Evolutionary conservation across 2,113 vertebrate species (phyloP), one percentile per base, ranked within the genome.

Genomic region (Phylloscopus trochiloides): DNA sequence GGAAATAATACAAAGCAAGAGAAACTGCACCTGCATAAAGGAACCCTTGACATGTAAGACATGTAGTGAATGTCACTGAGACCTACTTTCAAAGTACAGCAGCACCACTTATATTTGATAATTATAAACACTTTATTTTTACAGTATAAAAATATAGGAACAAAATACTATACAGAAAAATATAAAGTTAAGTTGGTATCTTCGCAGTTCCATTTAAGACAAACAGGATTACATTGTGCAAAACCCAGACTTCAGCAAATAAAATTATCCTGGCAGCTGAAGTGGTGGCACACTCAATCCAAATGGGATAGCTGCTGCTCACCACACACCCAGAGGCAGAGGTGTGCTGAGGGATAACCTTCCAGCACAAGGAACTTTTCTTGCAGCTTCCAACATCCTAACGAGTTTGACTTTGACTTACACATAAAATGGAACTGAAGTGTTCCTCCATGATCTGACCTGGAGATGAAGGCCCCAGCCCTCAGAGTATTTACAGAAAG

Each of bases 111-210:
- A 4, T 16, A 85, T 40, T 52, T 68, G 28, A 36, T 61, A 93
- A 93, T 43, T 52, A 79, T n/a, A 70, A 95, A 95, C 28, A 13
- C 36, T 98, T 98, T 98, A 98, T 98, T 98, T 96, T 90, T 74
- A 79, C 51, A 81, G 61, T 75, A 84, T 87, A 96, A 97, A 98
- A 97, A 94, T 78, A 93, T 32, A 94, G 48, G 24, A 86, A 93
- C 55, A 81, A 79, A 75, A 57, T 75, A 85, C 66, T 86, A 31
- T 61, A 96, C 38, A 96, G 57, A 94, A 92, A 92, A 70, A 88
- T 77, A 91, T 36, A 94, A 68, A 95, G 61, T 89, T 86, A 89
- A 92, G 68, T 36, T 24, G 10, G 97, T 67, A 71, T 62, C 92
- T 51, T 92, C 47, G 34, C 66, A 86, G 34, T 58, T 82, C 71